Evolutionary conservation across 2,888 invertebrate genomes (phyloP), one percentile per base, ranked within the genome.

Genomic region (Yponomeuta evonymella): DNA sequence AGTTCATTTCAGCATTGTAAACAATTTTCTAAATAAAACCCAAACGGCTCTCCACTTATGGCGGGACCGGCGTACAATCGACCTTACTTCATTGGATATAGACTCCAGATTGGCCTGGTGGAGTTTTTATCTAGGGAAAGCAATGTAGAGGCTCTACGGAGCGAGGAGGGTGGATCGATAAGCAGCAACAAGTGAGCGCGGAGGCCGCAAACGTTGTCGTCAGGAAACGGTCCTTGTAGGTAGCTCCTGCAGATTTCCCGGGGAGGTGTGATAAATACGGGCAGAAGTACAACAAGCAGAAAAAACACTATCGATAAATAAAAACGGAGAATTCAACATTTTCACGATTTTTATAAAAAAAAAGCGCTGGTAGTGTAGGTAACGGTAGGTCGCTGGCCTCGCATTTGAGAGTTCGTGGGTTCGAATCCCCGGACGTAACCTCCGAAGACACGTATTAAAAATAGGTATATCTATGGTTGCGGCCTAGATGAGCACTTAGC

Each of bases 161-260:
- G 65, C 65, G 65, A 29, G 65, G 65, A 1, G 11, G 64, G 66
- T 65, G 29, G 70, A 71, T 68, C 70, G 70, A 69, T 64, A 69
- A 12, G 48, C 36, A 67, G 70, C 70, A 72, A 67, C 71, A 68
- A 71, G 73, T 72, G 72, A 73, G 72, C 51, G 23, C 64, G 71
- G 33, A 23, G 58, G 51, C 69, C 65, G 33, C 65, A 12, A 29
- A 23, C 30, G 30, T 29, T 29, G 65, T 23, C 64, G 64, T 10
- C 64, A 30, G 51, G 51, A 58, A 58, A 8, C 64, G 64, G 29
- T 64, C 30, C 29, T 64, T 65, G 65, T 29, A 29, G 63, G 29
- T 29, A 30, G 2, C 65, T 65, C 30, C 29, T 12, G 65, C 65
- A 65, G 65, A 65, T 30, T 65, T 65, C 65, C 33, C 65, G 65